phyloP scores from a whole-genome alignment of 2,113 vertebrate species.

The Ciconia boyciana region DNA sequence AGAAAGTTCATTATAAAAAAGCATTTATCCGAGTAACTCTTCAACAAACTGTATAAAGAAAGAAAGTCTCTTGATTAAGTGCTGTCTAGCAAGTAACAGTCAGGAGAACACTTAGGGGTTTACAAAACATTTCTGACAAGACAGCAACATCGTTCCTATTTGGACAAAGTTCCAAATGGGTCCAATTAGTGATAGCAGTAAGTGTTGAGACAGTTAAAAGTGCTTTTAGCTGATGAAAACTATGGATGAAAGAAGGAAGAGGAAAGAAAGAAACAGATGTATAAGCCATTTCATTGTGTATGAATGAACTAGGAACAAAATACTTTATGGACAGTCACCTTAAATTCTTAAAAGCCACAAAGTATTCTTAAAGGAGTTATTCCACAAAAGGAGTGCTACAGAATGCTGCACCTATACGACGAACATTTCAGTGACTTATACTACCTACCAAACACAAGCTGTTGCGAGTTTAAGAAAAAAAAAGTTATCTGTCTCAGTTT shows the following conservation, averaged over 20 bases:
- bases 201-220: neutral
- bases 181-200: neutral
- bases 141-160: neutral
- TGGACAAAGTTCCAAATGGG: neutral
- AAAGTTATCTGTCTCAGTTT: neutral
- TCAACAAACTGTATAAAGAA: neutral
- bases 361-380: neutral
- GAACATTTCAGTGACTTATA: neutral
- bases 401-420: neutral
- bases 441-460: neutral
- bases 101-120: neutral
- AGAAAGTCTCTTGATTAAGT: neutral
- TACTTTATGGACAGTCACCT: neutral
- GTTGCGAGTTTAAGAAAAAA: neutral
- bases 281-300: neutral
- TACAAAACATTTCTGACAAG: neutral
- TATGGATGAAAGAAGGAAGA: neutral
- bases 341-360: neutral
- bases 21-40: neutral
- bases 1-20: neutral
- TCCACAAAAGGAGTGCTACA: neutral
- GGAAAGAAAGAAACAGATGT: neutral
- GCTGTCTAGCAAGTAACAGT: neutral
- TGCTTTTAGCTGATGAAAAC: neutral
- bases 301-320: neutral